These are phyloP conservation scores for Amniataba percoides DNA, from an alignment of 2,797 vertebrate genomes.

Conservation along the genomic window DNA sequence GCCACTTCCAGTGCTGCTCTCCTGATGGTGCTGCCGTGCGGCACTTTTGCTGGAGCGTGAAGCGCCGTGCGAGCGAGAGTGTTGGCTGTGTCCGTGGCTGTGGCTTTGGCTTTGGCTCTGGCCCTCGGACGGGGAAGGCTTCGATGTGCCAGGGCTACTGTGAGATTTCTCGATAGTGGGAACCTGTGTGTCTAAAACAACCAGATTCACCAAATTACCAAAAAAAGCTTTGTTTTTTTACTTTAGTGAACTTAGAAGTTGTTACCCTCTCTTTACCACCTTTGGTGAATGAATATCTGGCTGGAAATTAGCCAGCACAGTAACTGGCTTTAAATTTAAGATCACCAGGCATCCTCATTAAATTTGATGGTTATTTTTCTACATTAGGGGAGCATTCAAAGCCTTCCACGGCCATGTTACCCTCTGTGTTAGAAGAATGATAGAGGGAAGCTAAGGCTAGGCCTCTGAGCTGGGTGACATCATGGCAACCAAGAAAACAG, in stretches of 20 bases:
- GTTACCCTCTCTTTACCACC: conserved; percentile 39
- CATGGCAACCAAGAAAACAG: conserved; percentile 76
- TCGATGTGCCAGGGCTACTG: conserved; percentile 97
- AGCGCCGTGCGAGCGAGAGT: conserved; percentile 93
- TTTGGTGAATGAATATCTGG: conserved; percentile 16
- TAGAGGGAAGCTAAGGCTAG: conserved; percentile 69
- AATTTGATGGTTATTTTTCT: conserved; percentile 57
- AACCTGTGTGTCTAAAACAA: conserved; percentile 95
- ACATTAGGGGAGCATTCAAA: conserved; percentile 65
- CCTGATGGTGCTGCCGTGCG: conserved; percentile 93
- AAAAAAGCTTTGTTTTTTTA: conserved; percentile 50
- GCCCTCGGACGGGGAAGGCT: conserved; percentile 95
- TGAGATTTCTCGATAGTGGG: conserved; percentile 99
- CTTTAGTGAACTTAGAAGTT: conserved; percentile 50
- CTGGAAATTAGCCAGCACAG: conserved; percentile 23
- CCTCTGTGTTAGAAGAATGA: conserved; percentile 55
- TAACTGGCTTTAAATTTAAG: conserved; percentile 19
- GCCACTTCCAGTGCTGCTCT: conserved; percentile 75
- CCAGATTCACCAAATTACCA: conserved; percentile 85
- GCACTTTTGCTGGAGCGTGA: conserved; percentile 96
- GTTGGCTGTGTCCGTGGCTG: conserved; percentile 82
- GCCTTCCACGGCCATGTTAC: conserved; percentile 78
- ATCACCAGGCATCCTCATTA: conserved; percentile 17
- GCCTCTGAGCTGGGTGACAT: conserved; percentile 72
- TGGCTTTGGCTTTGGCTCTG: conserved; percentile 79